phyloP scores from a whole-genome alignment of 2,888 invertebrate genomes.

The Kuschelorhynchus macadamiae region DNA sequence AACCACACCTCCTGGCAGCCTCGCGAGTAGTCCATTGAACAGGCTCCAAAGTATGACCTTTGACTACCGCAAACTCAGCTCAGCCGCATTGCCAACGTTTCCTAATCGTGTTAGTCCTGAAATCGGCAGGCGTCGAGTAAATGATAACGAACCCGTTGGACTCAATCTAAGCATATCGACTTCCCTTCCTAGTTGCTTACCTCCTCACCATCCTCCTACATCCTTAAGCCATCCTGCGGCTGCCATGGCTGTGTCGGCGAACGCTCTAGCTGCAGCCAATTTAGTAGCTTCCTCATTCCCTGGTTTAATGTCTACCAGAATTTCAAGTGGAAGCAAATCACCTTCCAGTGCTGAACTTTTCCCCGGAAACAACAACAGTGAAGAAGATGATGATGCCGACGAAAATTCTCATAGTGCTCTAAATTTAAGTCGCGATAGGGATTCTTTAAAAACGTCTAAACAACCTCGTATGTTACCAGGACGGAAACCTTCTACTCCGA shows the following conservation, averaged over 20 bases:
- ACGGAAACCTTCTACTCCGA: conserved; percentile 80
- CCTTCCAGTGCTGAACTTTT: conserved; percentile 66
- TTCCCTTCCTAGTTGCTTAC: conserved; percentile 76
- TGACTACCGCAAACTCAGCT: conserved; percentile 87
- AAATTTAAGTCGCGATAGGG: conserved; percentile 75
- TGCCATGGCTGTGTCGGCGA: conserved; percentile 77
- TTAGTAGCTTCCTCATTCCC: conserved; percentile 76
- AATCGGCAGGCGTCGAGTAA: conserved; percentile 70
- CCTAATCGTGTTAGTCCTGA: conserved; percentile 68
- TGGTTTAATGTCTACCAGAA: conserved; percentile 71
- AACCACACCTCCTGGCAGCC: conserved; percentile 75
- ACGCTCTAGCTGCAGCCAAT: conserved; percentile 71
- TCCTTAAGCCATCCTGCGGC: conserved; percentile 77
- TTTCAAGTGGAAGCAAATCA: conserved; percentile 71
- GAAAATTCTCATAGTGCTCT: conserved; percentile 76
- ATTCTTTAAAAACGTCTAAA: conserved; percentile 68
- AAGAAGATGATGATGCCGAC: conserved; percentile 75
- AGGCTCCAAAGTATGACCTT: conserved; percentile 96
- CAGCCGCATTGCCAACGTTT: conserved; percentile 72
- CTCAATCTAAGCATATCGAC: conserved; percentile 75
- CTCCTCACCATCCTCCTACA: conserved; percentile 74
- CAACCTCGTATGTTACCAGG: conserved; percentile 68
- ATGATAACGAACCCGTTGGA: conserved; percentile 72
- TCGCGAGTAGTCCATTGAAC: conserved; percentile 82
- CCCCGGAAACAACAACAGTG: conserved; percentile 67